phyloP scores from a whole-genome alignment of 2,113 vertebrate species.

The Orycteropus afer region DNA sequence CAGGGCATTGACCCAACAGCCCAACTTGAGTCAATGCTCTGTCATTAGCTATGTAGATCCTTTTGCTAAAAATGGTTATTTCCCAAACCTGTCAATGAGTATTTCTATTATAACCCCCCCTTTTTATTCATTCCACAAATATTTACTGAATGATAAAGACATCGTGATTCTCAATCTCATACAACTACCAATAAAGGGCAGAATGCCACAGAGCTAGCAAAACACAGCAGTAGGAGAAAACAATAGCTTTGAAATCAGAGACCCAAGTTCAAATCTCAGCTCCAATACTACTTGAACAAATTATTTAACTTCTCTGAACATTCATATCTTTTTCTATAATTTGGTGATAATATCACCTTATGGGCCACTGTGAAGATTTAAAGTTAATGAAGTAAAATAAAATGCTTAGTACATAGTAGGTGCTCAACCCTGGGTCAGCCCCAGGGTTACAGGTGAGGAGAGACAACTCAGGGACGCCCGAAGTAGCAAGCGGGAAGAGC shows the following conservation, averaged over 20 bases:
- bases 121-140: constrained; percentile 46
- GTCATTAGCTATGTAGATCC: too few species aligned
- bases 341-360: not conserved
- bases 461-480: too few species aligned
- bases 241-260: not conserved
- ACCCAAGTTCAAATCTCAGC: constrained; percentile 36
- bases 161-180: not conserved
- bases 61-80: not conserved
- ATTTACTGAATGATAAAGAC: constrained; percentile 44
- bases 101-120: not conserved
- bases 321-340: not conserved
- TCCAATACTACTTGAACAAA: not conserved
- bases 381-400: not conserved
- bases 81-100: not conserved
- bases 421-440: not conserved
- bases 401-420: not conserved
- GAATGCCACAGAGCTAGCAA: not conserved
- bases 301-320: constrained; percentile 4
- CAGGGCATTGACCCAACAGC: too few species aligned
- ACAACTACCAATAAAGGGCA: constrained; percentile 1
- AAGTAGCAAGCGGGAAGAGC: too few species aligned
- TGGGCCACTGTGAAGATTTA: not conserved
- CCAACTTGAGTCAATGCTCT: too few species aligned
- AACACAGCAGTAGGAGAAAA: not conserved
- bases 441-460: too few species aligned